Percentiles rank a stretch among this genome's conserved stretches.
phyloP scores from a whole-genome alignment of 1,140 invertebrate genomes.

The Caenorhabditis latens region DNA sequence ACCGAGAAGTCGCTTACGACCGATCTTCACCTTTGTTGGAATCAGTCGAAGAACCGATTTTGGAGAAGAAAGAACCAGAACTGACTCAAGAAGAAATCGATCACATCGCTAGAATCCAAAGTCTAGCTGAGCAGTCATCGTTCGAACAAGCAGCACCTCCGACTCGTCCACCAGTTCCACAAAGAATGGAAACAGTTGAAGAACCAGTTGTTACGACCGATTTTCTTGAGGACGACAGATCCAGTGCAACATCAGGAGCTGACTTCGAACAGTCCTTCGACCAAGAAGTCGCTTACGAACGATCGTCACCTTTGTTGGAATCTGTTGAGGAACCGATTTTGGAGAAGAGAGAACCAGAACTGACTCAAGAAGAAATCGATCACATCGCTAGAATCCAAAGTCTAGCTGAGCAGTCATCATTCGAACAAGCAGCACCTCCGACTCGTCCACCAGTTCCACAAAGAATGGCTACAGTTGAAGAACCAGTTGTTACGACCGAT shows the following conservation, averaged over 20 bases:
- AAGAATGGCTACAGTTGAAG: background rate
- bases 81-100: conserved; percentile 64
- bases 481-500: background rate
- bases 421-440: conserved; percentile 1
- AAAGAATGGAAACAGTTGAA: background rate
- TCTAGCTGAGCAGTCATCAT: conserved; percentile 41
- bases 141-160: conserved; percentile 18
- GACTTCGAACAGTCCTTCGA: background rate
- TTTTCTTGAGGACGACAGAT: conserved; percentile 16
- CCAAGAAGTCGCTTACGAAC: conserved; percentile 32
- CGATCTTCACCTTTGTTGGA: conserved; percentile 11
- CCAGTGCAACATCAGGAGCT: conserved; percentile 41
- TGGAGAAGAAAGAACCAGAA: background rate
- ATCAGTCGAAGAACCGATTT: conserved; percentile 17
- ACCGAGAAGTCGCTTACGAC: conserved; percentile 37
- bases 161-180: background rate
- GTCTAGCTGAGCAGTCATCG: conserved; percentile 60
- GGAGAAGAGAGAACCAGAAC: background rate
- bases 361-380: conserved; percentile 43
- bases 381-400: conserved; percentile 43
- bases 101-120: conserved; percentile 62
- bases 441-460: background rate
- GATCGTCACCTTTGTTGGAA: background rate
- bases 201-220: background rate
- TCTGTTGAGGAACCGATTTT: background rate